Percentiles rank a stretch among this genome's conserved stretches.
Evolutionary conservation across 2,797 vertebrate genomes (phyloP).

Genomic region (Danio albolineatus): DNA sequence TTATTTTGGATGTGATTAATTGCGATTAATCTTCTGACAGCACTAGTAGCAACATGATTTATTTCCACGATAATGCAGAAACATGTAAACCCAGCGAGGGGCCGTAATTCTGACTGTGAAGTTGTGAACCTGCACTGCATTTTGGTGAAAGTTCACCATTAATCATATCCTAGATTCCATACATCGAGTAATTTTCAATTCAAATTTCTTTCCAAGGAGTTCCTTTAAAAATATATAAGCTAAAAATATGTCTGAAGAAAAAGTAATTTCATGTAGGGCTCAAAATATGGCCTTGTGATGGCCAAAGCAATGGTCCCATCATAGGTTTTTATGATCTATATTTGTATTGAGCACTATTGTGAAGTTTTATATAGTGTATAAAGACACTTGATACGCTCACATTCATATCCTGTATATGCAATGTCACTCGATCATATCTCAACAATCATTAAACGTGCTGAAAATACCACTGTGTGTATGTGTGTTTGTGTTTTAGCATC

Average conservation of each 20-base stretch:
- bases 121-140: constrained; percentile 10
- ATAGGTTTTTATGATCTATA: constrained; percentile 48
- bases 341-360: constrained; percentile 53
- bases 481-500: constrained; percentile 7
- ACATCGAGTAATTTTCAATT: not conserved
- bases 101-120: constrained; percentile 18
- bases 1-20: no score
- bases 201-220: not conserved
- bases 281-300: constrained; percentile 22
- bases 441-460: constrained; percentile 48
- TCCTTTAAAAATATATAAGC: not conserved
- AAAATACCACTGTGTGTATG: not conserved
- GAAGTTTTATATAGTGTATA: constrained; percentile 52
- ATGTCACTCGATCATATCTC: constrained; percentile 45
- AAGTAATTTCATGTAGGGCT: constrained; percentile 25
- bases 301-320: constrained; percentile 38
- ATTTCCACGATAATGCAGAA: not conserved
- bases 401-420: constrained; percentile 54
- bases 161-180: not conserved
- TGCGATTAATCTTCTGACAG: no score
- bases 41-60: not conserved
- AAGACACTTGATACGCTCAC: constrained; percentile 49
- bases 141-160: constrained; percentile 3
- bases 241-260: not conserved
- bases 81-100: not conserved